Base-by-base conservation (phyloP, 2,113 vertebrate genomes). In the Fulmarus glacialis region DNA sequence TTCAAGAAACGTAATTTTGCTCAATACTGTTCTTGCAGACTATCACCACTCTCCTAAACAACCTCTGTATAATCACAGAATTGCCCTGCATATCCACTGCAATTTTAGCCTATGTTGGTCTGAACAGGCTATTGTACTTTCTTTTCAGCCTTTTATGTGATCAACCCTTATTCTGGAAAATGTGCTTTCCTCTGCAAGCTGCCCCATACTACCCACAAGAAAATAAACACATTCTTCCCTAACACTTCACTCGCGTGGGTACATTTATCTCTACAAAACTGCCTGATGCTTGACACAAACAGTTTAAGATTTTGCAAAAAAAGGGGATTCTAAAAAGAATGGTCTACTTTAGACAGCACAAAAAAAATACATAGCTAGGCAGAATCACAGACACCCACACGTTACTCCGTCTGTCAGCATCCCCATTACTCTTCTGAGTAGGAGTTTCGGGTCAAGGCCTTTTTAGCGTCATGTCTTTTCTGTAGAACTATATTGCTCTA, bases 231-330 rank as follows among this genome's bases (percentile, higher is more conserved):
- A 8, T n/a, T 19, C 21, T 47, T 50, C 45, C 50, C 27, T 10
- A 60, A 21, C 0, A 0, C 48, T 85, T 36, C 36, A 1, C 40
- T 66, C 8, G 0, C 52, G 48, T 0, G 22, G 58, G 55, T 23
- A 52, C 75, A 73, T 90, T 93, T 34, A 36, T 86, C 72, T 77
- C 79, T 66, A 34, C 58, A 75, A 18, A 83, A 36, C 50, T 67
- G 60, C 18, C 47, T 43, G 32, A 32, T 62, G 5, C 42, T 72
- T 27, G 67, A 80, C 79, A 82, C 45, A 42, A 79, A 36, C 19
- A 8, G n/a, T 12, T 73, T 13, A 26, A 70, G 34, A 48, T 58
- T 40, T 23, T 52, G 16, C 1, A 47, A 58, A 62, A 38, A 17
- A 47, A 12, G 6, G 8, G 5, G 5, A 48, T 82, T 85, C 29